These are phyloP conservation scores for Brachionus plicatilis DNA, from an alignment of 1,140 invertebrate genomes.

Conservation along the genomic window DNA sequence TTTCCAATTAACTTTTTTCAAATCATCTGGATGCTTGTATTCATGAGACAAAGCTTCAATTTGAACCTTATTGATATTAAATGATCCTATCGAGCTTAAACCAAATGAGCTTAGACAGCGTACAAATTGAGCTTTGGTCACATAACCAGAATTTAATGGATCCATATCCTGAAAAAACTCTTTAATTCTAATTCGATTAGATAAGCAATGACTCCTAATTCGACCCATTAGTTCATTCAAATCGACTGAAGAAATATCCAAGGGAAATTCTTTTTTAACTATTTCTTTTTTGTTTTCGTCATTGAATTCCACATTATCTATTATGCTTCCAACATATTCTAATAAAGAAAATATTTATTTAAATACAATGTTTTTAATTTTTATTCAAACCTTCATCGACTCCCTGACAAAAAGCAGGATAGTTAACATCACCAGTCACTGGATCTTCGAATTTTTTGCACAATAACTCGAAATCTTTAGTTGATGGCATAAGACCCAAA, in stretches of 20 bases:
- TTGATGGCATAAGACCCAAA: constrained; percentile 49
- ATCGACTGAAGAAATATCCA: constrained; percentile 45
- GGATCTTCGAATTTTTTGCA: constrained; percentile 53
- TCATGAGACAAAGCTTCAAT: constrained; percentile 46
- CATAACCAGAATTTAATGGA: constrained; percentile 44
- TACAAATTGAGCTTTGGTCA: constrained; percentile 50
- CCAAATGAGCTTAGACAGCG: constrained; percentile 49
- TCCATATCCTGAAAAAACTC: constrained; percentile 41
- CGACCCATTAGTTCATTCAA: constrained; percentile 53
- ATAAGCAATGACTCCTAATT: constrained; percentile 52
- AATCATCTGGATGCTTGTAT: constrained; percentile 48
- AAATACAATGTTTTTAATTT: not conserved
- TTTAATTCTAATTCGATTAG: constrained; percentile 48
- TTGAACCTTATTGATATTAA: constrained; percentile 51
- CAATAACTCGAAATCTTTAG: constrained; percentile 51
- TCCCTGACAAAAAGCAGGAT: constrained; percentile 55
- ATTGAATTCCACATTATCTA: constrained; percentile 43
- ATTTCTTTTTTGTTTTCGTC: constrained; percentile 44
- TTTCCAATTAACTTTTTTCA: constrained; percentile 50
- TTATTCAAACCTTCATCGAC: constrained; percentile 50
- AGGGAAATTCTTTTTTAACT: constrained; percentile 43
- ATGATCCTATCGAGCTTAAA: constrained; percentile 50
- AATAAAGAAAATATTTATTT: constrained; percentile 25
- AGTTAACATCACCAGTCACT: constrained; percentile 54
- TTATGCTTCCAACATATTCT: constrained; percentile 53